Evolutionary conservation across 2,113 vertebrate species (phyloP).

Genomic region (Aix galericulata): DNA sequence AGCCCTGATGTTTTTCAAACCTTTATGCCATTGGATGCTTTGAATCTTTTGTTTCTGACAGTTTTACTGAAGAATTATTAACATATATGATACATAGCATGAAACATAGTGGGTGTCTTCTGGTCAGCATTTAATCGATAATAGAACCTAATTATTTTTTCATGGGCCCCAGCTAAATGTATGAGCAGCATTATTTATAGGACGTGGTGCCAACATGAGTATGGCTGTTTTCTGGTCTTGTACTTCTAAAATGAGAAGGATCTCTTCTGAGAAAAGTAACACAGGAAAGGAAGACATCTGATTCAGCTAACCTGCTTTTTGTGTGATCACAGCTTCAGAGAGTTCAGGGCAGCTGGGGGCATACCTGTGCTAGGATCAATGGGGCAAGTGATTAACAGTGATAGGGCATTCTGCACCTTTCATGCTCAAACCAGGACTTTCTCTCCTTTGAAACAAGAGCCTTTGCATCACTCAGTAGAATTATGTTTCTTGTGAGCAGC

Average conservation of each 20-base stretch:
- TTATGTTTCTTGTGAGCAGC: not conserved
- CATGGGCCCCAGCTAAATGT: not conserved
- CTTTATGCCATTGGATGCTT: not conserved
- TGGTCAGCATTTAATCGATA: not conserved
- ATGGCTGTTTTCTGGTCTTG: not conserved
- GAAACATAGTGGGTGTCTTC: not conserved
- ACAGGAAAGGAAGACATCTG: not conserved
- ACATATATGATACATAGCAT: not conserved
- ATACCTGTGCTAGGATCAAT: slow-evolving; percentile 23
- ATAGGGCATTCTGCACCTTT: not conserved
- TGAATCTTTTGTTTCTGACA: not conserved
- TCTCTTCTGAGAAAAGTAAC: not conserved
- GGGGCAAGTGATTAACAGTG: slow-evolving; percentile 29
- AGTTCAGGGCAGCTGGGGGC: not conserved
- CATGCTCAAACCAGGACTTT: not conserved
- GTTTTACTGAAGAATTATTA: not conserved
- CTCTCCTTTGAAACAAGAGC: slow-evolving; percentile 39
- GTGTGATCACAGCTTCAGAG: slow-evolving; percentile 25
- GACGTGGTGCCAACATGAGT: not conserved
- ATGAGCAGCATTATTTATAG: not conserved
- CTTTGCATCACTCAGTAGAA: not conserved
- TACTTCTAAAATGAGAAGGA: not conserved
- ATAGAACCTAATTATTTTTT: not conserved
- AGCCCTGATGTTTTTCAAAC: not conserved
- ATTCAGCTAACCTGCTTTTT: not conserved